These are phyloP conservation scores for Eretmochelys imbricata DNA, from an alignment of 2,113 vertebrate genomes.

Conservation along the genomic window DNA sequence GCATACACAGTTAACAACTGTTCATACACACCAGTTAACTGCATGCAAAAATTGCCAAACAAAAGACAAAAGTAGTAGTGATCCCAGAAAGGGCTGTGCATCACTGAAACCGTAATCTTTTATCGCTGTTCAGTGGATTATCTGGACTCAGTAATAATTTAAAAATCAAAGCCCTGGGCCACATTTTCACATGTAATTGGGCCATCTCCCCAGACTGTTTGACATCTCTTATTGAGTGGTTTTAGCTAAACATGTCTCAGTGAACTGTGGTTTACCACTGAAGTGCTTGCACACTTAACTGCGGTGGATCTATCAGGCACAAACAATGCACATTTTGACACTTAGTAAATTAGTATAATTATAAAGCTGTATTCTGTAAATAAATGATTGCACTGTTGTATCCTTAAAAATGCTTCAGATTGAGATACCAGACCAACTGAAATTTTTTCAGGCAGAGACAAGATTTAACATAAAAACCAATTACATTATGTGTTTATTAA, in stretches of 20 bases:
- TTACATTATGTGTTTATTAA: neutral
- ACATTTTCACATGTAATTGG: neutral
- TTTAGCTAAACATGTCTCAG: neutral
- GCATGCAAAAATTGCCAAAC: neutral
- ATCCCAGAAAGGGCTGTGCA: neutral
- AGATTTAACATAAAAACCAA: neutral
- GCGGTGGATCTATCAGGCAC: neutral
- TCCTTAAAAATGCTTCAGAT: neutral
- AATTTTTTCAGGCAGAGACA: neutral
- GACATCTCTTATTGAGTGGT: neutral
- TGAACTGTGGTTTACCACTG: neutral
- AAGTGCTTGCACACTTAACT: neutral
- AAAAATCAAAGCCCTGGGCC: neutral
- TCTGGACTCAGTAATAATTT: neutral
- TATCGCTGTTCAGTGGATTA: neutral
- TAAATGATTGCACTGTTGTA: neutral
- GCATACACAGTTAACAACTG: neutral
- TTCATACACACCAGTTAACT: neutral
- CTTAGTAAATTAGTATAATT: neutral
- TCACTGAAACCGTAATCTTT: neutral
- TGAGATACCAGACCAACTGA: rapidly evolving
- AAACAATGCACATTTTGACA: neutral
- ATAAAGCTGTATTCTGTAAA: neutral
- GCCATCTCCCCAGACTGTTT: neutral
- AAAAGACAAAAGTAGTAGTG: neutral